Base-by-base conservation (phyloP, 1,140 invertebrate genomes). In the Ostrea edulis region DNA sequence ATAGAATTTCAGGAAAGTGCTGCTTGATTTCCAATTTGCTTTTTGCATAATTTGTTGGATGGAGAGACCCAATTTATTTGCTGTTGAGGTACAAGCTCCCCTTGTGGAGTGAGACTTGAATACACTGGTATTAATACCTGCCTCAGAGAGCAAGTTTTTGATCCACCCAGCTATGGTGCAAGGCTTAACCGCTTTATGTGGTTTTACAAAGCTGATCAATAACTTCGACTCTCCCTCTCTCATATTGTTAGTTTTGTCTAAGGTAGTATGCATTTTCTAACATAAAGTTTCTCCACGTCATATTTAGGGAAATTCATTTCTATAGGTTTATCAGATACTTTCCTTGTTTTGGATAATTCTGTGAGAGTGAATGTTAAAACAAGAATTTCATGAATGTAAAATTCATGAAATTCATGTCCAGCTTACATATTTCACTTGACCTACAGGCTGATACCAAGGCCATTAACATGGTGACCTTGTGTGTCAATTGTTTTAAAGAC, bases 71-170 rank as follows among this genome's bases (percentile, higher is more conserved):
- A 86, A 86, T 82, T 86, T 86, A 25, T 86, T 86, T 7, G 86
- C 86, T 82, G 52, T 86, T 52, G 71, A 82, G n/a, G 86, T 86
- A 58, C 86, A 55, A 22, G 86, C 86, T 11, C 86, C 86, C 29
- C 86, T 71, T 82, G 86, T 86, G 14, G 86, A 86, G 22, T 86
- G 86, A 12, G 86, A 9, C 51, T 86, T 86, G 29, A 86, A 86
- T 14, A 58, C 68, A 5, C 52, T 53, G 20, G 86, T 86, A 51
- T 86, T 54, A 29, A 86, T 82, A 11, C 86, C 86, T n/a, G 86
- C 86, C n/a, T 12, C 14, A 35, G 0, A 0, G 52, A 86, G 12
- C 8, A 81, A n/a, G 9, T 4, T 17, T 86, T 86, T 86, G n/a
- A 82, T 82, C 86, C 71, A 86, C 8, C 82, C 55, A 14, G 86